Base-by-base conservation (phyloP, 2,113 vertebrate genomes). In the Suncus etruscus region DNA sequence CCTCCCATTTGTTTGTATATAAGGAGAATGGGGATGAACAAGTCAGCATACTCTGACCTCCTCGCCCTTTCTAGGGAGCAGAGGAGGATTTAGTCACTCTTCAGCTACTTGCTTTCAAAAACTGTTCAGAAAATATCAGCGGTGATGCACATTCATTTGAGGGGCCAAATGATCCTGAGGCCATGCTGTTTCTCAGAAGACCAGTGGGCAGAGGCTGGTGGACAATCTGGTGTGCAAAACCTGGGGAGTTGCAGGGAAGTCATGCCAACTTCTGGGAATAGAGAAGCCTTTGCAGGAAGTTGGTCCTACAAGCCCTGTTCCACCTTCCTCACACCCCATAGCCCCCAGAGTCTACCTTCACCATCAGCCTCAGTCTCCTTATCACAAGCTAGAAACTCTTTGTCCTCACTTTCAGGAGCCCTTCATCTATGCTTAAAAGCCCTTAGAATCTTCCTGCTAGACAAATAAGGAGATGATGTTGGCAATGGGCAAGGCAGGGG, bases 81-180 rank as follows among this genome's bases (percentile, higher is more conserved):
- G 31, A 72, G 31, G 32, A 31, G 16, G n/a, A 32, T 32, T 72
- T 3, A 72, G 18, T 72, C 79, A 88, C 68, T 32, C 86, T 92
- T 91, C 88, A 48, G 32, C 66, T 76, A n/a, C 50, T 80, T 50
- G 61, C 20, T 76, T 76, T 24, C 32, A 91, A 86, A 77, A 83
- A 65, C 65, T 79, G 86, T 79, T 83, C 51, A 32, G 69, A 73
- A 93, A 95, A 95, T 75, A 79, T 75, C 50, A 94, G 86, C 77
- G 91, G 93, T 54, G 48, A 29, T 14, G 10, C 68, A 54, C 1
- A 8, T n/a, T 63, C 76, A 65, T 61, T 83, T 83, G 45, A 86
- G 76, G 32, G 72, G 58, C 14, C n/a, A 73, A 75, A 80, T n/a
- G 69, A 12, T 47, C 54, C 39, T 51, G 51, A 65, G 3, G 81